Base-by-base conservation (phyloP, 2,888 invertebrate species). In the Eutolmus rufibarbis region DNA sequence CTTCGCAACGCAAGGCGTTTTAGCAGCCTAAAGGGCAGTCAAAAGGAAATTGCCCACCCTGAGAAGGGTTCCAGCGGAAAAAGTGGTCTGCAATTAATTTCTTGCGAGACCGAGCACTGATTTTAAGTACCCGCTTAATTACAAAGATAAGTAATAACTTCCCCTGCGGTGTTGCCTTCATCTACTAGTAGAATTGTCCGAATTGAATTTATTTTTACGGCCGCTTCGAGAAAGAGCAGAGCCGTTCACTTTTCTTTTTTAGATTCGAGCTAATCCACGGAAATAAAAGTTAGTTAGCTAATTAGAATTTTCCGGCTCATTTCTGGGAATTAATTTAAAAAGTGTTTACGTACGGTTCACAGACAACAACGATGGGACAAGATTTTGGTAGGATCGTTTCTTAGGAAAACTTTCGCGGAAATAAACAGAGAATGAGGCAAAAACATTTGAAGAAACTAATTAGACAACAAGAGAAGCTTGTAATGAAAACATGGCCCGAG, bases 31-130 rank as follows among this genome's bases (percentile, higher is more conserved):
- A 43, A 40, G 23, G 28, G 74, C 79, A 74, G 40, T 28, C 46
- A 34, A 40, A 23, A 74, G 81, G 87, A 66, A 74, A 74, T 43
- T 85, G 74, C 40, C 85, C 46, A 74, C 74, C 74, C 46, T 19
- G 74, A 40, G 85, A 74, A 85, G 46, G 34, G 37, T 74, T 85
- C 46, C 57, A n/a, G 46, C 16, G 40, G 43, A 85, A 88, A 88
- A 88, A 88, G 86, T 88, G 77, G 86, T 56, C 85, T 56, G 87
- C 88, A 88, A 88, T 88, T 88, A 88, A 88, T 88, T 88, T 88
- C 88, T 86, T 86, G 74, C 85, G 51, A 88, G 87, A 88, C 87
- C 87, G 82, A 82, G 85, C 87, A 88, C 88, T 88, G 88, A 88
- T 88, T 88, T 87, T 88, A 87, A 88, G 88, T 87, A 87, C 86